Base-by-base conservation (phyloP, 2,888 invertebrate species). In the Pandemis corylana region DNA sequence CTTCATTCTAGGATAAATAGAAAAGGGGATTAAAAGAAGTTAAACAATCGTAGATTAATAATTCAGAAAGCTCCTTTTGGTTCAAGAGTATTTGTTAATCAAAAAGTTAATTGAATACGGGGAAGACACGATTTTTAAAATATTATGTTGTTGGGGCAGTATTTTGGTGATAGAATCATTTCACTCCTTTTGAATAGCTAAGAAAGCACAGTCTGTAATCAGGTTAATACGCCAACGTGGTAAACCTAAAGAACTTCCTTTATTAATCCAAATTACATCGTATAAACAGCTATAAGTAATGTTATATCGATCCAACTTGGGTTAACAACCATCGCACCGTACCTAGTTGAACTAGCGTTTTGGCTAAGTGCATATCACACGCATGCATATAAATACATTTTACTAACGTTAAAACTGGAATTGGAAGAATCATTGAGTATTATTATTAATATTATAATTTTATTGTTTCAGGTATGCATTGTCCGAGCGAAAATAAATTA, bases 21-120 rank as follows among this genome's bases (percentile, higher is more conserved):
- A 46, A 56, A 69, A 67, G 61, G 62, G 62, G 74, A 75, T 75
- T 70, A 75, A 53, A 75, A 70, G 44, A 70, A 75, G 70, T 75
- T 70, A 66, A 62, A 70, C 44, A 75, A 66, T 64, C 68, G 64
- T 56, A 72, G 63, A 63, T 68, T 51, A 53, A n/a, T 72, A 68
- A 68, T 72, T 72, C 72, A 68, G n/a, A 44, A 42, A 42, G 42
- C n/a, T 36, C 9, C 36, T 41, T 44, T 51, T 68, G 63, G 59
- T 53, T 12, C 46, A 12, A 28, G 28, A 12, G 59, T 59, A 53
- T 53, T 28, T 59, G 9, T 59, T 28, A 5, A 59, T 20, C 12
- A 28, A 59, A 28, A 59, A 59, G 10, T 59, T 28, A 59, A 59
- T 59, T 59, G 59, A 12, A 59, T 20, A 53, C 49, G 3, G 15